A percentile compares a stretch with the other conserved stretches of the same genome.
phyloP scores from a whole-genome alignment of 1,140 invertebrate genomes.

The Hylyphantes graminicola region DNA sequence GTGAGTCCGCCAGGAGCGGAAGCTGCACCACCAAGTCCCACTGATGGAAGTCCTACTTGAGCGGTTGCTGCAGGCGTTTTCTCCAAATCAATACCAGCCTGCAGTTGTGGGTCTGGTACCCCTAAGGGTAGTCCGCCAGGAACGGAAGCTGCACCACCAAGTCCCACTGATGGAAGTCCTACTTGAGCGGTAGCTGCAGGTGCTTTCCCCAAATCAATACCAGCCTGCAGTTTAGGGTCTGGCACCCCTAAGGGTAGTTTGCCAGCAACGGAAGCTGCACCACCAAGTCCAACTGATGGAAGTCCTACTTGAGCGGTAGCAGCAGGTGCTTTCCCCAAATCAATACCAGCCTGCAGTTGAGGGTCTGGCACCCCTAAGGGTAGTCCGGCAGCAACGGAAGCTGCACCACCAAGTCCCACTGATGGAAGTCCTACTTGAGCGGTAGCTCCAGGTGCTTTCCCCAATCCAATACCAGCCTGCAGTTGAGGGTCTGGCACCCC shows the following conservation, averaged over 20 bases:
- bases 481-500: no score
- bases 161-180: neutral
- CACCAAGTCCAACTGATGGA: slow-evolving; percentile 39
- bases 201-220: neutral
- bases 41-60: slow-evolving; percentile 6
- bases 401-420: no score
- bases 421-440: no score
- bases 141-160: slow-evolving; percentile 48
- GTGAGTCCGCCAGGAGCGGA: slow-evolving; percentile 25
- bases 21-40: no score
- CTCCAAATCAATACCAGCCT: slow-evolving; percentile 34
- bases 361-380: slow-evolving; percentile 14
- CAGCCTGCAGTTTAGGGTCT: slow-evolving; percentile 33
- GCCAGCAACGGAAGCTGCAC: no score
- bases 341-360: slow-evolving; percentile 19
- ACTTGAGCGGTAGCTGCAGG: slow-evolving; percentile 1
- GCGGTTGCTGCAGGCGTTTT: slow-evolving; percentile 43
- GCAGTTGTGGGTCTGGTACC: slow-evolving; percentile 43
- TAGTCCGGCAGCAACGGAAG: slow-evolving; percentile 14
- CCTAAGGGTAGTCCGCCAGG: slow-evolving; percentile 22
- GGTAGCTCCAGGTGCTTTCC: no score
- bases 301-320: slow-evolving; percentile 47
- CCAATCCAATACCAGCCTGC: no score
- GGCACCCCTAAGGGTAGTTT: no score
- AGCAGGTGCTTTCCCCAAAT: neutral